Evolutionary conservation across 2,797 vertebrate genomes (phyloP).

Genomic region (Leucoraja ocellata): DNA sequence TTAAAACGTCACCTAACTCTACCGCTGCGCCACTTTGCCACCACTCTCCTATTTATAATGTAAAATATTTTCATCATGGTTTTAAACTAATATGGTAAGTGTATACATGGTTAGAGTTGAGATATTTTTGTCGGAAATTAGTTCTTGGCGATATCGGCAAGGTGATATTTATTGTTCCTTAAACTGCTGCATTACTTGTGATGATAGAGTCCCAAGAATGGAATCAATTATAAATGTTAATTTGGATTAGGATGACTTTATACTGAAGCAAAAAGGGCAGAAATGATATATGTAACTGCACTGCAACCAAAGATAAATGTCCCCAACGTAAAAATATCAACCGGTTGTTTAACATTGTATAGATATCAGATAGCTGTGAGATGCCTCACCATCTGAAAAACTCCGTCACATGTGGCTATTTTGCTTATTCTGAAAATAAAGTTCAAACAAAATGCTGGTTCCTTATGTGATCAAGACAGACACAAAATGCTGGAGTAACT

Average conservation of each 20-base stretch:
- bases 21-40: too few species aligned
- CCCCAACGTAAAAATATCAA: background rate
- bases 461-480: background rate
- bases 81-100: background rate
- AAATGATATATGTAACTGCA: background rate
- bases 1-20: too few species aligned
- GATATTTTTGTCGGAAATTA: background rate
- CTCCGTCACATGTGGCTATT: background rate
- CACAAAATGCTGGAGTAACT: too few species aligned
- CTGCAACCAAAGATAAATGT: background rate
- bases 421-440: background rate
- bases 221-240: background rate
- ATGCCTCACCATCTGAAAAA: background rate
- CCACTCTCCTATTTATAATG: background rate
- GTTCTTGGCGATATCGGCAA: background rate
- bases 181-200: background rate
- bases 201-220: background rate
- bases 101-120: background rate
- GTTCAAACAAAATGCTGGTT: background rate
- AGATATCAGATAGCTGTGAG: background rate
- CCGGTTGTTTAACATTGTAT: background rate
- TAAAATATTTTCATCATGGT: background rate
- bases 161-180: background rate
- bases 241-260: background rate
- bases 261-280: background rate